Conservation (phyloP, 2,888 invertebrate species). For the Caenorhabditis sulstoni region DNA sequence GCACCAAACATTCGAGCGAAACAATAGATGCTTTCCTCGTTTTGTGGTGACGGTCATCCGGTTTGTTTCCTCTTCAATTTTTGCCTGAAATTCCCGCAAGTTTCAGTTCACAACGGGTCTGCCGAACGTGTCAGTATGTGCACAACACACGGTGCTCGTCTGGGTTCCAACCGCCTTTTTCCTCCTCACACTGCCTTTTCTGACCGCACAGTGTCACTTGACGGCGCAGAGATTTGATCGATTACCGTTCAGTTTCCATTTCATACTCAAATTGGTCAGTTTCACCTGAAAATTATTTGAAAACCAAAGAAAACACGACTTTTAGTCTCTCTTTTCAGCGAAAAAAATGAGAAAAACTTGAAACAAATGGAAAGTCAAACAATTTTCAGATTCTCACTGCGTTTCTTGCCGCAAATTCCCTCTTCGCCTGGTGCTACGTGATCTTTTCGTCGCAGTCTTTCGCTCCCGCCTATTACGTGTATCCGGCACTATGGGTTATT, state of each 20-base stretch:
- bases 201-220: slow-evolving; percentile 53
- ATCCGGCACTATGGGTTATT: slow-evolving; percentile 71
- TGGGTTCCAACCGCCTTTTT: slow-evolving; percentile 72
- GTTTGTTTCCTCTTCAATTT: slow-evolving; percentile 11
- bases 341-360: slow-evolving; percentile 1
- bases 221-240: slow-evolving; percentile 38
- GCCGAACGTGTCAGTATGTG: slow-evolving; percentile 75
- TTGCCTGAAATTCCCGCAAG: not conserved
- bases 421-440: slow-evolving; percentile 57
- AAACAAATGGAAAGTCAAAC: not conserved
- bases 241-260: slow-evolving; percentile 46
- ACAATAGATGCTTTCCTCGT: slow-evolving; percentile 55
- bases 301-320: not conserved
- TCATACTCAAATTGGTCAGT: slow-evolving; percentile 51
- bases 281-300: not conserved
- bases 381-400: slow-evolving; percentile 27
- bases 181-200: slow-evolving; percentile 67
- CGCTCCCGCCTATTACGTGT: slow-evolving; percentile 68
- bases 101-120: slow-evolving; percentile 65
- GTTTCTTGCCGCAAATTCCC: slow-evolving; percentile 38
- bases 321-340: not conserved
- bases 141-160: slow-evolving; percentile 77
- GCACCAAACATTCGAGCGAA: slow-evolving; percentile 48
- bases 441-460: slow-evolving; percentile 43
- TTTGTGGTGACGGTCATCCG: slow-evolving; percentile 50